Evolutionary conservation across 2,888 invertebrate species (phyloP).

Genomic region (Protodeltote pygarga): DNA sequence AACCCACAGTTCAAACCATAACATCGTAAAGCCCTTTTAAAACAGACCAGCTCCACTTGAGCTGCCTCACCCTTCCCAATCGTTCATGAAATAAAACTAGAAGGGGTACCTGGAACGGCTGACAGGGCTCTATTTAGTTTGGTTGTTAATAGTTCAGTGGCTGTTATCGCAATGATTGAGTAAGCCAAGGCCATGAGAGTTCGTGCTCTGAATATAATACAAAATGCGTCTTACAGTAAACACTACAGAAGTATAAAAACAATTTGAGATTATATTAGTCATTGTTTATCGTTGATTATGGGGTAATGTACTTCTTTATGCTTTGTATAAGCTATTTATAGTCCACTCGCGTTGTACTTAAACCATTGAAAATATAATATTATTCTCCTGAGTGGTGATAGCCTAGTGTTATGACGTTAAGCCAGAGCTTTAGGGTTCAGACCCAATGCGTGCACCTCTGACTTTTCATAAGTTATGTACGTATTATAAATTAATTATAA

Average conservation of each 20-base stretch:
- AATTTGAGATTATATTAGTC: constrained; percentile 41
- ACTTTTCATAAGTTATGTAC: too few species aligned
- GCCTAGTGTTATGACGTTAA: too few species aligned
- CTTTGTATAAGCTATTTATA: neutral
- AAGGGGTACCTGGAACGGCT: constrained; percentile 14
- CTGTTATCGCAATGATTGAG: constrained; percentile 62
- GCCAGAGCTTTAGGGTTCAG: too few species aligned
- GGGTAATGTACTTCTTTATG: constrained; percentile 7
- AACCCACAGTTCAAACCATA: constrained; percentile 51
- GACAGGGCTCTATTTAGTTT: constrained; percentile 13
- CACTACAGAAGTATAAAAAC: constrained; percentile 46
- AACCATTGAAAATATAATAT: neutral
- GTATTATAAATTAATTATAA: too few species aligned
- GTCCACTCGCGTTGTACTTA: neutral
- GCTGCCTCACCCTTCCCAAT: constrained; percentile 23
- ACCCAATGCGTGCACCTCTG: too few species aligned
- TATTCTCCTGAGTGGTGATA: too few species aligned
- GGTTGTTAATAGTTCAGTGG: constrained; percentile 48
- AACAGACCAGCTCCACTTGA: constrained; percentile 41
- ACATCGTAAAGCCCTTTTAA: constrained; percentile 55
- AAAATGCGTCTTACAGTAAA: constrained; percentile 53
- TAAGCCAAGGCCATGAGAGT: constrained; percentile 58
- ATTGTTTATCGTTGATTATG: constrained; percentile 36
- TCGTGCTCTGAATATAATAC: constrained; percentile 65
- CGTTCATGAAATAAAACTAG: constrained; percentile 4